Percentiles rank a stretch among this genome's conserved stretches.
Evolutionary conservation across 2,888 invertebrate genomes (phyloP).

Genomic region (Cataglyphis albicans): DNA sequence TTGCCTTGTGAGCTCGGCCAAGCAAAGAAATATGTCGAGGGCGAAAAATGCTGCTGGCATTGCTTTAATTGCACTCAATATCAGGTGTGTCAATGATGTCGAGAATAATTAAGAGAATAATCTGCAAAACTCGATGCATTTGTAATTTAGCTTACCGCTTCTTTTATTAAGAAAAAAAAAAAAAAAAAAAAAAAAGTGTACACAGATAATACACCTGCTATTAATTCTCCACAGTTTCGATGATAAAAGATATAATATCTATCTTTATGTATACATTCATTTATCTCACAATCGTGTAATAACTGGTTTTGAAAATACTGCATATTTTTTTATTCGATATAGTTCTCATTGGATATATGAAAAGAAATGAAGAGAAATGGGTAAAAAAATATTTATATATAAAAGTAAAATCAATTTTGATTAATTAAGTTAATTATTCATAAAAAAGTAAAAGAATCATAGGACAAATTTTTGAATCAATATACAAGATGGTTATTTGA

Average conservation of each 20-base stretch:
- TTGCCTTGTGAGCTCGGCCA: constrained; percentile 95
- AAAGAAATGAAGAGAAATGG: background rate
- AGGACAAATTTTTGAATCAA: background rate
- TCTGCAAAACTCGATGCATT: background rate
- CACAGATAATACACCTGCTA: background rate
- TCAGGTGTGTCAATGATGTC: constrained; percentile 87
- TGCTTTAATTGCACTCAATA: constrained; percentile 96
- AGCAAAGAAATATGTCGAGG: constrained; percentile 96
- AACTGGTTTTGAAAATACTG: background rate
- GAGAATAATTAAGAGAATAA: background rate
- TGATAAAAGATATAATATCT: background rate
- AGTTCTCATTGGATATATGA: background rate
- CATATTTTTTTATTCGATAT: background rate
- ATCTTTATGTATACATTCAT: background rate
- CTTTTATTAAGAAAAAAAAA: background rate
- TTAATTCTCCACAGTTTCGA: background rate
- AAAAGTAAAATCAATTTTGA: background rate
- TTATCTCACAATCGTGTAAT: background rate
- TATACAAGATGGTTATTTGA: background rate
- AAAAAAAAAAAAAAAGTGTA: background rate
- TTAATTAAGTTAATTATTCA: background rate
- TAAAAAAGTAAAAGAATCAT: background rate
- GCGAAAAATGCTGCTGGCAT: constrained; percentile 97
- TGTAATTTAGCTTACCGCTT: background rate
- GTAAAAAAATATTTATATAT: background rate